Base-by-base conservation (phyloP, 2,113 vertebrate genomes). In the Enhydra lutris region DNA sequence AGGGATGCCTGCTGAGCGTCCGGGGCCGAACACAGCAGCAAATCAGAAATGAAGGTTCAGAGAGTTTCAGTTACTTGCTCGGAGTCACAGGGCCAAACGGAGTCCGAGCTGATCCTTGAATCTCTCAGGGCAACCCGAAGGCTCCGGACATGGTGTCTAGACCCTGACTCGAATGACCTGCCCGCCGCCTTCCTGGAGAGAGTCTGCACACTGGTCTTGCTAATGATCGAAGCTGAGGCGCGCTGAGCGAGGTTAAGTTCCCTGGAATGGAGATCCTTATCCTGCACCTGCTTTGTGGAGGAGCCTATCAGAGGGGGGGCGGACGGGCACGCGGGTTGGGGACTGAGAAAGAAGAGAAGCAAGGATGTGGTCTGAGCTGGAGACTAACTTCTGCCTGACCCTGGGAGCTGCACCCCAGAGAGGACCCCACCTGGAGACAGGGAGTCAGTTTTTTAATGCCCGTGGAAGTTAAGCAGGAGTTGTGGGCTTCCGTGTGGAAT, bases 211-310 rank as follows among this genome's bases (percentile, higher is more conserved):
- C 7, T 39, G 76, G 18, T n/a, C 1, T 65, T 39, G 31, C 42
- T 47, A 55, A 5, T 23, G 20, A 59, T 12, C 11, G 21, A 61
- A 24, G 12, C 15, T 20, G 23, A 92, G 63, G 8, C 31, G 76
- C 11, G 20, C 8, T 59, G 34, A 9, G 39, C 67, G 29, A 14
- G 39, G 34, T 4, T 13, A 7, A n/a, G 47, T 50, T 76, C 17
- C 13, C n/a, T 17, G 36, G 50, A 78, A 24, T 12, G 31, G 29
- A 84, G 83, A 57, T 7, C 61, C 92, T 24, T 5, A 10, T 55
- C 52, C 52, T 0, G 2, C 14, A 23, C 9, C 5, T 17, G 23
- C 29, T 29, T 65, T 55, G n/a, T 20, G 0, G 10, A 52, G n/a
- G 67, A 2, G 1, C 14, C 1, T n/a, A 18, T 83, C 63, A 50